Base-by-base conservation (phyloP, 2,113 vertebrate genomes). In the Symphodus melops region DNA sequence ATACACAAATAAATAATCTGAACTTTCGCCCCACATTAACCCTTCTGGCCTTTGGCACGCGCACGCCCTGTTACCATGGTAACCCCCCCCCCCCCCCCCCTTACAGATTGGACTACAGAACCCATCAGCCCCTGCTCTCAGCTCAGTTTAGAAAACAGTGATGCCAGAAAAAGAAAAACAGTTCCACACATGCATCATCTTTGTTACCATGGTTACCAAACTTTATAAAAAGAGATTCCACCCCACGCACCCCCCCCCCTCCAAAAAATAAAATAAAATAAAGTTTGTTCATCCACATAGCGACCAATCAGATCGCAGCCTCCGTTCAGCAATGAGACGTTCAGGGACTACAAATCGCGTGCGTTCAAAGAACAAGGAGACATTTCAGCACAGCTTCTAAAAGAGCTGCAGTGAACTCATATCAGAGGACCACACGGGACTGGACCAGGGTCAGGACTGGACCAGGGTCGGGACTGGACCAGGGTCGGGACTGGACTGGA, bases 1-100 rank as follows among this genome's bases (percentile, higher is more conserved):
- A 80, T 82, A 83, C 75, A 89, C 81, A 85, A 94, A 93, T 95
- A 94, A 94, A 94, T 95, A 91, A 91, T 91, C 76, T 88, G 80
- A 88, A 68, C 77, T 86, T 42, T 83, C 66, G 87, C 82, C 84
- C 68, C n/a, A 14, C 62, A 28, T 12, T 41, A 41, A 8, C 21
- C 72, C 44, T 51, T 51, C 52, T 25, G 68, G 46, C 75, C 71
- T 80, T 87, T 86, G 82, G 80, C 85, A 83, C 79, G 17, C 57
- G 54, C 64, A 23, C 66, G 20, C 37, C 39, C 17, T 1, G n/a
- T 76, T 48, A 64, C 72, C 36, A 20, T 59, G 21, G 76, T 19
- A 67, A 62, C 58, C 13, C 5, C 5, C 48, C 28, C 9, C 16
- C 13, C 2, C 19, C n/a, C n/a, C n/a, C 54, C 9, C 20, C 19